Evolutionary conservation across 2,888 invertebrate species (phyloP).

Genomic region (Drosophila ustulata): DNA sequence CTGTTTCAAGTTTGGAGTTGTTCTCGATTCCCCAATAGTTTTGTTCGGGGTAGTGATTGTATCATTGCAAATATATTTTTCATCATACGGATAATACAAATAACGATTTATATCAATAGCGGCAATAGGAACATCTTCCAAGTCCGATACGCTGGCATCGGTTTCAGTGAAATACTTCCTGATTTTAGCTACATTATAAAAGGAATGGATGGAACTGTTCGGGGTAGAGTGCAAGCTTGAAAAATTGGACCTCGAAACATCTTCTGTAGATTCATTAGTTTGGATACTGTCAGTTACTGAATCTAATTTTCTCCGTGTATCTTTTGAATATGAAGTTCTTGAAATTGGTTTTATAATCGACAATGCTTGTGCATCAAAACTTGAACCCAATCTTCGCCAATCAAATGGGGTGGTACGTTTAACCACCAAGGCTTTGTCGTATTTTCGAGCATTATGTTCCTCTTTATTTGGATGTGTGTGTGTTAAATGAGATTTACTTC

Average conservation of each 20-base stretch:
- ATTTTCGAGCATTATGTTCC: no score
- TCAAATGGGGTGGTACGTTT: no score
- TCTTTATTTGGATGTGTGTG: no score
- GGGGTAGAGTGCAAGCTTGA: background rate
- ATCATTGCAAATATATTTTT: background rate
- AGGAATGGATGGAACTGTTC: background rate
- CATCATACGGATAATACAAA: conserved; percentile 27
- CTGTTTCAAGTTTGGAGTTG: background rate
- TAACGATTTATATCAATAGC: conserved; percentile 10
- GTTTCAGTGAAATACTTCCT: background rate
- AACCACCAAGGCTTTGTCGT: no score
- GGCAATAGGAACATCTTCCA: conserved; percentile 11
- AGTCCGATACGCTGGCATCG: background rate
- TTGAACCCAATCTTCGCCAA: no score
- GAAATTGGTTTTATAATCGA: no score
- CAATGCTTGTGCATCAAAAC: no score
- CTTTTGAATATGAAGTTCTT: no score
- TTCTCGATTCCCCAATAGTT: background rate
- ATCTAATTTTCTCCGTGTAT: no score
- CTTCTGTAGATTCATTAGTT: no score
- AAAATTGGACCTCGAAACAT: background rate
- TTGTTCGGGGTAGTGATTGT: background rate
- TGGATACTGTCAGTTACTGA: no score
- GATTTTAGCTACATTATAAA: background rate
- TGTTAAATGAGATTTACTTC: no score